A percentile compares a stretch with the other conserved stretches of the same genome.
phyloP scores from a whole-genome alignment of 2,797 vertebrate species.

The Dendrocincla fuliginosa region DNA sequence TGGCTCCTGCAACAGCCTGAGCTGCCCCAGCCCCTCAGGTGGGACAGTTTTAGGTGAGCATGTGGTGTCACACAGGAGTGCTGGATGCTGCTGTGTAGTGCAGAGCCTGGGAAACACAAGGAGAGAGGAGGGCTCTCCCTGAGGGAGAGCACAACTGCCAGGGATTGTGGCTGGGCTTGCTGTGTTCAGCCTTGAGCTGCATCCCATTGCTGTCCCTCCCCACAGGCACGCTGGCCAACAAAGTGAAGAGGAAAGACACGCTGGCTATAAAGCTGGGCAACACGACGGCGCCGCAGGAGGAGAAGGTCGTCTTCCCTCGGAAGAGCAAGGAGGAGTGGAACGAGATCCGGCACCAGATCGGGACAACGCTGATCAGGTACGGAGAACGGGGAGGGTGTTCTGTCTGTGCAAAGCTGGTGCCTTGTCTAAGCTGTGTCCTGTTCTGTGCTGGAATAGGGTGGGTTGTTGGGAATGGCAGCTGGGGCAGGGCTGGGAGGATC shows the following conservation, averaged over 20 bases:
- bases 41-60: not conserved
- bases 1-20: not conserved
- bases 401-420: not conserved
- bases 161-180: not conserved
- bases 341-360: slow-evolving; percentile 94
- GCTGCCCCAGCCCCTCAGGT: not conserved
- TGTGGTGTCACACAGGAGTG: not conserved
- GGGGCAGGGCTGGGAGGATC: not conserved
- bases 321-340: slow-evolving; percentile 98
- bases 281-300: slow-evolving; percentile 70
- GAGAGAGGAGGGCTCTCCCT: not conserved
- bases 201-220: not conserved
- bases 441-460: not conserved
- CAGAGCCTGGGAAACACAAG: not conserved
- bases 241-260: slow-evolving; percentile 95
- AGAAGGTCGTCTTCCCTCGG: slow-evolving; percentile 86
- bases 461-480: not conserved
- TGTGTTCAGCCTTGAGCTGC: not conserved
- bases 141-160: not conserved
- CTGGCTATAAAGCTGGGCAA: slow-evolving; percentile 92
- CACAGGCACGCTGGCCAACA: slow-evolving; percentile 90
- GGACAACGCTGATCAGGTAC: slow-evolving; percentile 91
- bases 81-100: not conserved
- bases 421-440: not conserved
- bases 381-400: not conserved